phyloP scores from a whole-genome alignment of 2,888 invertebrate species.

The Aphelenchoides bicaudatus region DNA sequence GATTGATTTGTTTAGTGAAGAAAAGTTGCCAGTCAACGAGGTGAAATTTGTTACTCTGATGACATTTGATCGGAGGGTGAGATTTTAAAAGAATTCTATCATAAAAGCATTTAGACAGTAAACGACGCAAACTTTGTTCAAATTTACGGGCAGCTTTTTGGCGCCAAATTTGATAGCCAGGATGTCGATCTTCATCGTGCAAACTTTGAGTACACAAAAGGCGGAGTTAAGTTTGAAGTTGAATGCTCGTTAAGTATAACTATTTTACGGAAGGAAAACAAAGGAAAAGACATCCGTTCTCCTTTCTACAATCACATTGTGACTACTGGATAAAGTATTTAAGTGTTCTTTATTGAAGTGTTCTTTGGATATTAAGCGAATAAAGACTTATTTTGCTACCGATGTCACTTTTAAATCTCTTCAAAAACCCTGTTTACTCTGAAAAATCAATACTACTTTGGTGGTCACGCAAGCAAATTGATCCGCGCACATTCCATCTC shows the following conservation, averaged over 20 bases:
- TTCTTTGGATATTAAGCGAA: too few species aligned
- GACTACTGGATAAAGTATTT: too few species aligned
- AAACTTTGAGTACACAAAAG: not conserved
- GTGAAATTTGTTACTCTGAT: not conserved
- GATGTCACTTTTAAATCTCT: too few species aligned
- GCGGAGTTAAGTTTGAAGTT: not conserved
- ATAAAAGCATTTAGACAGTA: not conserved
- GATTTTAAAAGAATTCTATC: too few species aligned
- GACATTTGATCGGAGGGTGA: slow-evolving; percentile 1
- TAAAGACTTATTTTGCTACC: too few species aligned
- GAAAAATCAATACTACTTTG: too few species aligned
- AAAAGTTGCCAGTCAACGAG: not conserved
- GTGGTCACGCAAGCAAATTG: too few species aligned
- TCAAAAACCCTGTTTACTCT: too few species aligned
- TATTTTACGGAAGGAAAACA: too few species aligned
- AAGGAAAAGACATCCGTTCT: too few species aligned
- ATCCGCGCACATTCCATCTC: too few species aligned
- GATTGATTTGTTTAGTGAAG: not conserved
- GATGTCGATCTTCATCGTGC: not conserved
- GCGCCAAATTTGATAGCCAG: not conserved
- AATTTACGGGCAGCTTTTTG: not conserved
- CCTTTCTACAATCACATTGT: not conserved
- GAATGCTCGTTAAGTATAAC: not conserved
- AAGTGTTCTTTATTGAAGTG: too few species aligned
- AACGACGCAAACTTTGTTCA: not conserved